Evolutionary conservation across 2,113 vertebrate species (phyloP).

Genomic region (Enhydra lutris): DNA sequence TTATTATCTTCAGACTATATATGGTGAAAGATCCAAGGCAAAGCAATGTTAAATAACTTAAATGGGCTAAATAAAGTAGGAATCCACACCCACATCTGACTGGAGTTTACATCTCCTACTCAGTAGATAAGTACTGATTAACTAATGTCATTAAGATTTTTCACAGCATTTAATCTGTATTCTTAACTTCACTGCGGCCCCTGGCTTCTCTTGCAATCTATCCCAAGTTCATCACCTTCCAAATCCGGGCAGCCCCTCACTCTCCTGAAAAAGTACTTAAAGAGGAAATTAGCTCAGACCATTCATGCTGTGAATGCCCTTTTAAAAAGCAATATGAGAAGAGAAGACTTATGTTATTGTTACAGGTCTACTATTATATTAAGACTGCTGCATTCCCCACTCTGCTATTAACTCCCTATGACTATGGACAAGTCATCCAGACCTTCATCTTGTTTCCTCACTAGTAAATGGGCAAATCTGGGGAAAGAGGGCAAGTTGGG

Average conservation of each 20-base stretch:
- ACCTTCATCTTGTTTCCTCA: not conserved
- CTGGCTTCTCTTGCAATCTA: not conserved
- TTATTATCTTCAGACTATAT: not conserved
- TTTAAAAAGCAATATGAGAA: not conserved
- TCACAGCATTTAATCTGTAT: conserved; percentile 15
- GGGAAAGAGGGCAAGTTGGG: not conserved
- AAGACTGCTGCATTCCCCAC: not conserved
- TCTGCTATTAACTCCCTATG: not conserved
- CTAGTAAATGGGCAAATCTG: not conserved
- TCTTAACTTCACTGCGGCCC: not conserved
- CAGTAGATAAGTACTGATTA: not conserved
- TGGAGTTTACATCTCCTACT: not conserved
- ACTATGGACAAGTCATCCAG: not conserved
- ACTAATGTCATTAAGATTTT: not conserved
- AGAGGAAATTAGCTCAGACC: conserved; percentile 8
- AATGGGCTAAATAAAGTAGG: conserved; percentile 3
- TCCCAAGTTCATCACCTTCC: not conserved
- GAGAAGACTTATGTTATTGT: not conserved
- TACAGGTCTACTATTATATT: not conserved
- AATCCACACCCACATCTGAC: not conserved
- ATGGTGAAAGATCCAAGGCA: not conserved
- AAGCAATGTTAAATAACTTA: not conserved
- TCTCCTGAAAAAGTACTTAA: conserved; percentile 22
- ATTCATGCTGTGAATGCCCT: not conserved
- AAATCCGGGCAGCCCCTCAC: not conserved